These are phyloP conservation scores for Eudasyphora cyanicolor DNA, from an alignment of 2,888 invertebrate species.

Conservation along the genomic window DNA sequence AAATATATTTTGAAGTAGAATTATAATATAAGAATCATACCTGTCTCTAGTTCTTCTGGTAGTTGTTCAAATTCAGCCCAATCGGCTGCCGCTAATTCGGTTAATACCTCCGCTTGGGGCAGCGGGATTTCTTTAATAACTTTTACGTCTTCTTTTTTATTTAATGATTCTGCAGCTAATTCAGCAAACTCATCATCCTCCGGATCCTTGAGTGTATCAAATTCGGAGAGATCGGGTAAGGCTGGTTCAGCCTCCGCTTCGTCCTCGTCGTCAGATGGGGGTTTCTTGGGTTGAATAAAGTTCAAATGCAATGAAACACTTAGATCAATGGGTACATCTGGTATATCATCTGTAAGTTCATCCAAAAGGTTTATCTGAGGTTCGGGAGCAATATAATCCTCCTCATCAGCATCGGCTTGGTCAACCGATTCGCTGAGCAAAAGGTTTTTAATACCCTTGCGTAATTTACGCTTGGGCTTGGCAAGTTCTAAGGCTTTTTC, in stretches of 20 bases:
- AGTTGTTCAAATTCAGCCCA: slow-evolving; percentile 86
- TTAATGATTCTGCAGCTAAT: slow-evolving; percentile 88
- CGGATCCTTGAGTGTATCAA: slow-evolving; percentile 84
- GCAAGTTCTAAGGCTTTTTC: slow-evolving; percentile 83
- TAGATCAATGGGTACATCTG: slow-evolving; percentile 87
- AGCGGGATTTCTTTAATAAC: slow-evolving; percentile 76
- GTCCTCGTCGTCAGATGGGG: slow-evolving; percentile 72
- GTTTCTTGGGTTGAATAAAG: slow-evolving; percentile 80
- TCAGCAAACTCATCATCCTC: slow-evolving; percentile 88
- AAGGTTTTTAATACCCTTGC: slow-evolving; percentile 85
- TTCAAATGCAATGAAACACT: slow-evolving; percentile 84
- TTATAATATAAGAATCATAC: no score
- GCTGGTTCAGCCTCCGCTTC: slow-evolving; percentile 67
- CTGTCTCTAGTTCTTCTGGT: slow-evolving; percentile 77
- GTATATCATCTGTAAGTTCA: slow-evolving; percentile 85
- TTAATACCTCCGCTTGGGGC: slow-evolving; percentile 81
- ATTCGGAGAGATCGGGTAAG: slow-evolving; percentile 80
- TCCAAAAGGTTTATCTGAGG: slow-evolving; percentile 86
- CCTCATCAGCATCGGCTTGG: slow-evolving; percentile 76
- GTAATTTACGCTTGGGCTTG: slow-evolving; percentile 81
- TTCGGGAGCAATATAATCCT: slow-evolving; percentile 72
- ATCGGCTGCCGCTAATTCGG: slow-evolving; percentile 80
- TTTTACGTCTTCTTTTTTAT: slow-evolving; percentile 81
- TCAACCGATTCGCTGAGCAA: slow-evolving; percentile 84
- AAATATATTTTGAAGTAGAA: slow-evolving; percentile 79